Percentiles rank a stretch among this genome's conserved stretches.
Conservation (phyloP, 2,888 invertebrate genomes). For the Agriopis leucophaearia region DNA sequence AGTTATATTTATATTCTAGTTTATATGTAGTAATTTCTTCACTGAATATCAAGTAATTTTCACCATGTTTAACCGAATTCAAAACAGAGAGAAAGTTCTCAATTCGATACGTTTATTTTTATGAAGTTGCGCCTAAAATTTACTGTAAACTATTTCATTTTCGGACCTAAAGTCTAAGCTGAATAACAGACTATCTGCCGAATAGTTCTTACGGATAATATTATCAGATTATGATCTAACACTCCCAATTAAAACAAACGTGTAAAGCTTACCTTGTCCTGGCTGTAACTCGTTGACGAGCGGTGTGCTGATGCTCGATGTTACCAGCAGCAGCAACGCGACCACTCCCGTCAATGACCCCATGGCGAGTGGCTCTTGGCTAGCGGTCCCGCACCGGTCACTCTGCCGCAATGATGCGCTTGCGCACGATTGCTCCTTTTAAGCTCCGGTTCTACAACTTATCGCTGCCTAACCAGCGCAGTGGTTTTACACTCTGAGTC, state of each 20-base stretch:
- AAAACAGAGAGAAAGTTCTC: no score
- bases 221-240: neutral
- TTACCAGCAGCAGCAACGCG: slow-evolving; percentile 63
- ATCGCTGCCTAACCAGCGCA: slow-evolving; percentile 37
- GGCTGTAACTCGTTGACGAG: slow-evolving; percentile 72
- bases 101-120: neutral
- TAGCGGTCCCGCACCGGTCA: slow-evolving; percentile 54
- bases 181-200: no score
- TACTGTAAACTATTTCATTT: no score
- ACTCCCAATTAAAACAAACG: neutral
- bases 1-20: no score
- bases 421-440: slow-evolving; percentile 68
- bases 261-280: slow-evolving; percentile 69
- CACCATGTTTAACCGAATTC: no score
- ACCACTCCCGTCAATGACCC: slow-evolving; percentile 67
- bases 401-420: slow-evolving; percentile 65
- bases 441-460: slow-evolving; percentile 65
- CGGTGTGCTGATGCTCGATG: slow-evolving; percentile 65
- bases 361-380: slow-evolving; percentile 71
- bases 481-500: slow-evolving; percentile 39
- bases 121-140: neutral
- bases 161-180: no score
- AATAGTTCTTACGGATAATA: no score
- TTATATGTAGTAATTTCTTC: no score
- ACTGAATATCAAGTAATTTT: no score